Conservation (phyloP, 92 coral and sea anemone species). For the Parazoanthus swiftii region DNA sequence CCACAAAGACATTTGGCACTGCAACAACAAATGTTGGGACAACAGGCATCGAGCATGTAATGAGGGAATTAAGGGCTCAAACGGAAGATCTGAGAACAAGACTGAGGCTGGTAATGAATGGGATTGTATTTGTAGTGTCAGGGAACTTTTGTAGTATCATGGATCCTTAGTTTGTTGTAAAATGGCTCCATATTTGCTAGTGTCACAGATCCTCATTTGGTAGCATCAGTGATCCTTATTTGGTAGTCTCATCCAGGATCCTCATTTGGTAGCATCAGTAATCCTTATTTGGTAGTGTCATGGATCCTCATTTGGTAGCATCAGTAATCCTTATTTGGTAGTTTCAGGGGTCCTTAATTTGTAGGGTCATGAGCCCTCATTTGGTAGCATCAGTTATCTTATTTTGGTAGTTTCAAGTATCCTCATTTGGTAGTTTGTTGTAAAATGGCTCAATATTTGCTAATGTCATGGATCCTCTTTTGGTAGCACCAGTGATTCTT, state of each 20-base stretch:
- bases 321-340: no score
- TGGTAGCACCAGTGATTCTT: not conserved
- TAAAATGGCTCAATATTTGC: not conserved
- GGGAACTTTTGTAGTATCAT: not conserved
- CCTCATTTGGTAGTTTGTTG: not conserved
- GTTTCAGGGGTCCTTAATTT: not conserved
- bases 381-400: not conserved
- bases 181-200: not conserved
- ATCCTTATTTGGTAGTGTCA: not conserved
- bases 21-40: constrained; percentile 47
- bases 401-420: not conserved
- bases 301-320: no score
- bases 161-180: not conserved
- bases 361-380: not conserved
- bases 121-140: not conserved
- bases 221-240: not conserved
- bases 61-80: constrained; percentile 51
- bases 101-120: constrained; percentile 62
- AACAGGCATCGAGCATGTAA: constrained; percentile 46
- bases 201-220: not conserved
- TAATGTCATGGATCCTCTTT: not conserved
- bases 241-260: not conserved
- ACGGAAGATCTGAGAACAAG: constrained; percentile 70
- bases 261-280: not conserved
- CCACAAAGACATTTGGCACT: constrained; percentile 44